These are phyloP conservation scores for Geococcyx californianus DNA, from an alignment of 2,113 vertebrate species.

Conservation along the genomic window DNA sequence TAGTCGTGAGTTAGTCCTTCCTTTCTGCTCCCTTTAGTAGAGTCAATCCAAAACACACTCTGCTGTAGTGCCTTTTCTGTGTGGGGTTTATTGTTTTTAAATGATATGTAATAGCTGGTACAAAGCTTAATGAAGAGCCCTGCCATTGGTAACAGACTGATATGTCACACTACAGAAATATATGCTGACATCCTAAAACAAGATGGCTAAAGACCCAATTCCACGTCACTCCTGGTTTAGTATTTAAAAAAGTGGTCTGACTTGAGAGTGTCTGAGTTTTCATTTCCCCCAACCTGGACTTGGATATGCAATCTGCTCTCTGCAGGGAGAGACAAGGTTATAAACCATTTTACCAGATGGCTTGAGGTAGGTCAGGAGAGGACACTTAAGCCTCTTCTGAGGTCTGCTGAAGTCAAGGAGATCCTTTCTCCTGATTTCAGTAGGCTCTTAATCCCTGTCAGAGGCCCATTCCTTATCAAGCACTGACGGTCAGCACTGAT, in stretches of 20 bases:
- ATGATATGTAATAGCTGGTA: background rate
- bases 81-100: background rate
- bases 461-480: background rate
- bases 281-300: background rate
- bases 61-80: background rate
- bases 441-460: background rate
- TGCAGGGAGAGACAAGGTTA: background rate
- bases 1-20: background rate
- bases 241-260: background rate
- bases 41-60: background rate
- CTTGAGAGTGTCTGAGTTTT: background rate
- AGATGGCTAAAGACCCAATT: background rate
- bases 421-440: background rate
- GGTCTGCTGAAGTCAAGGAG: constrained; percentile 20
- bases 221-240: background rate
- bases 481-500: background rate
- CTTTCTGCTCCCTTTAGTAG: background rate
- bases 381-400: background rate
- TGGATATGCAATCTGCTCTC: background rate
- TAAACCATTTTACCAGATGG: constrained; percentile 16
- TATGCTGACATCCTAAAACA: background rate
- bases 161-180: background rate
- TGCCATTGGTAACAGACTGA: background rate
- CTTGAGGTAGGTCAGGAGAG: constrained; percentile 10
- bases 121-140: background rate